Percentiles rank a stretch among this genome's conserved stretches.
phyloP scores from a whole-genome alignment of 2,797 vertebrate species.

The Delichon dasypus region DNA sequence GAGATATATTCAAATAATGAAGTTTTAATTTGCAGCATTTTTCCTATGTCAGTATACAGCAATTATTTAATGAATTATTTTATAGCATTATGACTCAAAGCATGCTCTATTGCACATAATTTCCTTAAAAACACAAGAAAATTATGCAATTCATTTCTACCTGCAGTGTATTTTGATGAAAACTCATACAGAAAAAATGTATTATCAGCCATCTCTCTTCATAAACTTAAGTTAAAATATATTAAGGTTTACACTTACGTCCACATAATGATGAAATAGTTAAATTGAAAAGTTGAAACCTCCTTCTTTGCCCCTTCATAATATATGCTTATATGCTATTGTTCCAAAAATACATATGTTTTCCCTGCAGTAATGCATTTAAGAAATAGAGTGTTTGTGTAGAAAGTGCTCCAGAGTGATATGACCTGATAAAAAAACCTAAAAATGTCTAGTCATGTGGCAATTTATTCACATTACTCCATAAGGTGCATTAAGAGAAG shows the following conservation, averaged over 20 bases:
- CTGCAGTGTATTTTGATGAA: not conserved
- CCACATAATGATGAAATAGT: not conserved
- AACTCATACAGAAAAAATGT: not conserved
- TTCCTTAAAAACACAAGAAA: not conserved
- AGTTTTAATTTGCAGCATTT: not conserved
- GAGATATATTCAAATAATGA: not conserved
- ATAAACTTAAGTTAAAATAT: not conserved
- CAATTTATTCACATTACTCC: constrained; percentile 29
- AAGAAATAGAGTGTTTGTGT: not conserved
- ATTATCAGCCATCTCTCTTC: not conserved
- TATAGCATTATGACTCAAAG: not conserved
- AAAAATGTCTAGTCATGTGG: constrained; percentile 4
- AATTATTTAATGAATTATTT: not conserved
- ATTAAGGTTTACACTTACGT: not conserved
- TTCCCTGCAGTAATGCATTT: not conserved
- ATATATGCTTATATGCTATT: not conserved
- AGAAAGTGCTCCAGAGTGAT: not conserved
- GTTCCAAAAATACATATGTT: not conserved
- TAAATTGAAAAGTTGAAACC: not conserved
- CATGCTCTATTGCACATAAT: not conserved
- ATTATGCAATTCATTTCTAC: not conserved
- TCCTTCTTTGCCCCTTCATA: not conserved
- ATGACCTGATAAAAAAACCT: constrained; percentile 33
- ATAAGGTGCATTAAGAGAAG: not conserved
- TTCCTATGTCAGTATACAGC: not conserved